These are phyloP conservation scores for Babyrousa celebensis DNA, from an alignment of 2,797 vertebrate genomes.

Conservation along the genomic window DNA sequence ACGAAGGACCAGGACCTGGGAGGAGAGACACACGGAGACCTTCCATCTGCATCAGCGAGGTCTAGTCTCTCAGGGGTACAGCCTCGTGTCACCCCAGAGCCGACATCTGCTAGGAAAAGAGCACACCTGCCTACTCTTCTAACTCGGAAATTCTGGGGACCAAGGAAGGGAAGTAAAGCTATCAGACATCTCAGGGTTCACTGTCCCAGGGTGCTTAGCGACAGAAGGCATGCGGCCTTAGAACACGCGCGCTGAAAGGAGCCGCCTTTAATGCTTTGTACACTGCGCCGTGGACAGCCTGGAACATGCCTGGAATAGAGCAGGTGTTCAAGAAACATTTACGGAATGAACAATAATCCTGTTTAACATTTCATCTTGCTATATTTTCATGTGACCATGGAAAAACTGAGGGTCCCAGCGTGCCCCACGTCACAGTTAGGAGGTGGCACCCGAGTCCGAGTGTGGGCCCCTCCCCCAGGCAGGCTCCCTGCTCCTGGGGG, in stretches of 20 bases:
- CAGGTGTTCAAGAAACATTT: not conserved
- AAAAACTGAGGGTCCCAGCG: not conserved
- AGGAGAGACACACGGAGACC: conserved; percentile 26
- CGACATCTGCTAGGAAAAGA: not conserved
- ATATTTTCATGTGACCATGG: conserved; percentile 13
- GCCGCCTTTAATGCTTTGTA: not conserved
- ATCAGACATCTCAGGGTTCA: not conserved
- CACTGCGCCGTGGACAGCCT: not conserved
- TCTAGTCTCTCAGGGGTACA: not conserved
- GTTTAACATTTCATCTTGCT: not conserved
- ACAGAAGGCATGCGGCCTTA: not conserved
- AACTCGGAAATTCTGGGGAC: not conserved
- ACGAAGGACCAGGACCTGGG: conserved; percentile 97
- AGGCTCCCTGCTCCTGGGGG: not conserved
- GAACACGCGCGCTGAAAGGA: not conserved
- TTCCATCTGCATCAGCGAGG: not conserved
- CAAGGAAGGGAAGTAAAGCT: not conserved
- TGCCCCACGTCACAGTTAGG: not conserved
- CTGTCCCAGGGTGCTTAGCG: not conserved
- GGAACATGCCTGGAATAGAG: not conserved
- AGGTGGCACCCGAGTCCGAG: not conserved
- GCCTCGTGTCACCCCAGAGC: not conserved
- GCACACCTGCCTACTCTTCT: not conserved
- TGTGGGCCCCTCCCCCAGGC: not conserved
- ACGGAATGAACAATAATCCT: not conserved